A percentile compares a stretch with the other conserved stretches of the same genome.
These are phyloP conservation scores for Corythornis cristatus DNA, from an alignment of 2,113 vertebrate species.

Conservation along the genomic window DNA sequence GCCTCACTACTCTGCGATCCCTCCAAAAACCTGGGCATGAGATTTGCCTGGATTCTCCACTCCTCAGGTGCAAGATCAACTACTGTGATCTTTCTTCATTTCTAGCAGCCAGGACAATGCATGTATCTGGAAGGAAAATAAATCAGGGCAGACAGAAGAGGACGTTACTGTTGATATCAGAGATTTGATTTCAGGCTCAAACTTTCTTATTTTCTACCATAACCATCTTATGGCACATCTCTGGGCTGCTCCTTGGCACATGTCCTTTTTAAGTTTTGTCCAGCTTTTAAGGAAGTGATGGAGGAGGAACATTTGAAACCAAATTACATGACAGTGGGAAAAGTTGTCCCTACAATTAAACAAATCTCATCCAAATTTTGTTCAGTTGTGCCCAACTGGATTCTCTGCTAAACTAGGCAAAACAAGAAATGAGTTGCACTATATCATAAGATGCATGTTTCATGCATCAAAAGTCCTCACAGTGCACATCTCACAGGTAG, in stretches of 20 bases:
- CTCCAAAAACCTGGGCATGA: neutral
- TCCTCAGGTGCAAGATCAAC: neutral
- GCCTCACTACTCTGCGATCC: accelerated
- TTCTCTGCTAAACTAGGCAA: neutral
- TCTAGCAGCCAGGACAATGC: neutral
- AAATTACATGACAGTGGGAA: neutral
- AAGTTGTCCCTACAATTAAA: neutral
- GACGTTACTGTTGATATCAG: neutral
- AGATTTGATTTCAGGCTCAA: neutral
- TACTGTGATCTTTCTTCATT: neutral
- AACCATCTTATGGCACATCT: neutral
- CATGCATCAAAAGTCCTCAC: neutral
- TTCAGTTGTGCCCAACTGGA: neutral
- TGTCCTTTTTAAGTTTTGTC: neutral
- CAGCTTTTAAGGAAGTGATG: neutral
- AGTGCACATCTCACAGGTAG: accelerated
- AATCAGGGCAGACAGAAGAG: neutral
- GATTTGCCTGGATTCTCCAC: neutral
- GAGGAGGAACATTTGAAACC: neutral
- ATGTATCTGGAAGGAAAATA: neutral
- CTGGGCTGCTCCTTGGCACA: neutral
- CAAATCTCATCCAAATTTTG: neutral
- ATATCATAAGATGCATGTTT: no score
- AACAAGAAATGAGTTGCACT: neutral
- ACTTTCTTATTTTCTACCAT: neutral